Base-by-base conservation (phyloP, 2,113 vertebrate genomes). In the Hippocampus barbouri region DNA sequence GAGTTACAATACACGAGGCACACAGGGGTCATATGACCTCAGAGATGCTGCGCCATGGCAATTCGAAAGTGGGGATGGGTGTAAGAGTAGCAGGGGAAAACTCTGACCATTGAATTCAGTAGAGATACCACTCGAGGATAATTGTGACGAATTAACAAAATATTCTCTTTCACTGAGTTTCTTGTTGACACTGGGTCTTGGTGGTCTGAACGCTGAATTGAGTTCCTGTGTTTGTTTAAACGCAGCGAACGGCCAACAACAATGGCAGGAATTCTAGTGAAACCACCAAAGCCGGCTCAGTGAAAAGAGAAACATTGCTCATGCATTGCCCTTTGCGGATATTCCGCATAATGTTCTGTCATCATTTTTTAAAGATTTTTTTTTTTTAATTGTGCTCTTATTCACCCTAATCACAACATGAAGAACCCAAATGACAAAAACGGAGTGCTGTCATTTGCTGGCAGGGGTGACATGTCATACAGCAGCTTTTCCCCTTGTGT, bases 201-300 rank as follows among this genome's bases (percentile, higher is more conserved):
- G 59, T 41, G 12, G 12, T 11, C 25, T n/a, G 2, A 18, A 40
- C 21, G 66, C 41, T 70, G 64, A 41, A 76, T 68, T 25, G n/a
- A 66, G 68, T 90, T 92, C 91, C 90, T 84, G 85, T 76, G 47
- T 91, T 92, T 91, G 84, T 84, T 70, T 73, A 76, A 83, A 75
- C 23, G 47, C 70, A 84, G 79, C 79, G 85, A 85, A 68, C 69
- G 10, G 61, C 61, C 41, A 20, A 74, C 45, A 64, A 88, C 86
- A 93, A 91, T 90, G 5, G 62, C 73, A 84, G 92, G 92, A 93
- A 90, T 79, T 47, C 23, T 45, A 69, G 60, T 66, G 61, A 77
- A 64, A 72, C 73, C 74, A 71, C 71, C 62, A 71, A 16, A 51
- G 51, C 20, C 21, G 41, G 21, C 3, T 63, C 61, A 41, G 34